A percentile compares a stretch with the other conserved stretches of the same genome.
phyloP scores from a whole-genome alignment of 2,888 invertebrate species.

The Agrochola lota region DNA sequence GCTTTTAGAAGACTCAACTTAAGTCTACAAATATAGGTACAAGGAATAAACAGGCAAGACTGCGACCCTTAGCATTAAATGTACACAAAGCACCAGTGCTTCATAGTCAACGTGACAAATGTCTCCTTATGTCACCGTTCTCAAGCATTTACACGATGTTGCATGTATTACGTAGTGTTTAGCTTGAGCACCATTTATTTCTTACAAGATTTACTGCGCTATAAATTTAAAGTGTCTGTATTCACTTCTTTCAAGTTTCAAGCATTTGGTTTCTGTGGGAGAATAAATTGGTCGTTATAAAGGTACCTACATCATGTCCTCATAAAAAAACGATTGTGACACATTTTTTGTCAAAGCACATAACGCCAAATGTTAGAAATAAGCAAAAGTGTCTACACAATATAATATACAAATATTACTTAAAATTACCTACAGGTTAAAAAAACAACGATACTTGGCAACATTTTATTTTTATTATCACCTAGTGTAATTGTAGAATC shows the following conservation, averaged over 20 bases:
- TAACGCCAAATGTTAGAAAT: not conserved
- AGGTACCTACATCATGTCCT: not conserved
- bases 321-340: not conserved
- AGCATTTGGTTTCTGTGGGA: not conserved
- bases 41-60: not conserved
- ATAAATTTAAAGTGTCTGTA: slow-evolving; percentile 34
- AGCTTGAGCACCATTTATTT: slow-evolving; percentile 40
- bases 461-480: too few species aligned
- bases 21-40: not conserved
- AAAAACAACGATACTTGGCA: too few species aligned
- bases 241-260: slow-evolving; percentile 29
- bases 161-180: slow-evolving; percentile 46
- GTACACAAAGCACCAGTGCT: slow-evolving; percentile 12
- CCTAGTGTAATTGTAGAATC: too few species aligned
- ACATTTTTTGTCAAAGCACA: not conserved
- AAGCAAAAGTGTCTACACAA: not conserved
- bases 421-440: not conserved
- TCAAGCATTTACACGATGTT: slow-evolving; percentile 29
- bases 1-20: not conserved
- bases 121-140: slow-evolving; percentile 44
- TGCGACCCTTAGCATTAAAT: not conserved
- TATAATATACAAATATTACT: too few species aligned
- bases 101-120: slow-evolving; percentile 38
- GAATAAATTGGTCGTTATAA: not conserved
- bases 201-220: slow-evolving; percentile 35